Evolutionary conservation across 2,888 invertebrate species (phyloP).

Genomic region (Nematopogon swammerdamellus): DNA sequence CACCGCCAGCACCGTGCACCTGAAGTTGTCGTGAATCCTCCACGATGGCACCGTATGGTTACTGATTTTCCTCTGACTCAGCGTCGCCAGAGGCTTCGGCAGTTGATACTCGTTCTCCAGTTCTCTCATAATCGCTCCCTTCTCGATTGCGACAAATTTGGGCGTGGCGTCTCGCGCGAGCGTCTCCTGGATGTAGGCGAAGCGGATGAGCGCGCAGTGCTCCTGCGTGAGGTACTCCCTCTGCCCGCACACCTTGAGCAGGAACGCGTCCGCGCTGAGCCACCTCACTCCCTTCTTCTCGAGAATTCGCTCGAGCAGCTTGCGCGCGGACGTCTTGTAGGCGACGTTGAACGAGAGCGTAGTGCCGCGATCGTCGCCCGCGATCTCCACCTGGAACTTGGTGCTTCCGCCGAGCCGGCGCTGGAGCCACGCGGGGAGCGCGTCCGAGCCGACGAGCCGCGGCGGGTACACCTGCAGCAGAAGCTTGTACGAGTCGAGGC

Average conservation of each 20-base stretch:
- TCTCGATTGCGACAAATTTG: neutral
- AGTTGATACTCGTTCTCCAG: neutral
- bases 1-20: constrained; percentile 67
- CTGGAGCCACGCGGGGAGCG: neutral
- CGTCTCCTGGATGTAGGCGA: neutral
- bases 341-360: neutral
- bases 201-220: neutral
- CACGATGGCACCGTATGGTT: constrained; percentile 65
- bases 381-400: neutral
- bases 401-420: neutral
- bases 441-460: neutral
- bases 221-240: neutral
- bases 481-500: neutral
- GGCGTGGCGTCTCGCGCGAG: neutral
- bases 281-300: neutral
- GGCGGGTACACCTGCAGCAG: neutral
- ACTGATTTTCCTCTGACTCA: constrained; percentile 54
- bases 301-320: neutral
- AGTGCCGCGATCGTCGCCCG: neutral
- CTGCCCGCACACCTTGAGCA: neutral
- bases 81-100: constrained; percentile 61
- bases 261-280: neutral
- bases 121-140: neutral
- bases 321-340: neutral
- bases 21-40: constrained; percentile 66